Percentiles rank a stretch among this genome's conserved stretches.
phyloP scores from a whole-genome alignment of 2,888 invertebrate species.

The Mechanitis mazaeus region DNA sequence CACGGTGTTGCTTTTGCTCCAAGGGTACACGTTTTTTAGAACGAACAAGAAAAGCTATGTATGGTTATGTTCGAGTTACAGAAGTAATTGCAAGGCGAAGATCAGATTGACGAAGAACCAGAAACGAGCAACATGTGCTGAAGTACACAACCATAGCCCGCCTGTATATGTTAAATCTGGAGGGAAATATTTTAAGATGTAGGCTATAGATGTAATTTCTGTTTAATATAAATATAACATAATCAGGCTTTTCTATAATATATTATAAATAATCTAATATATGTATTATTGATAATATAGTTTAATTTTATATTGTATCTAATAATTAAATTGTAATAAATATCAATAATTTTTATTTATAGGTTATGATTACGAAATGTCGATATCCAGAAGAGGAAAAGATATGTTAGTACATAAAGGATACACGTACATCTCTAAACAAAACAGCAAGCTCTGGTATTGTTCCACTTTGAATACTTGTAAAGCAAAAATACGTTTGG shows the following conservation, averaged over 20 bases:
- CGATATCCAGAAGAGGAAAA: slow-evolving; percentile 23
- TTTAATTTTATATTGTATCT: too few relatives aligned
- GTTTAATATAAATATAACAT: too few relatives aligned
- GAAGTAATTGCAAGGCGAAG: slow-evolving; percentile 16
- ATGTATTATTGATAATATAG: too few relatives aligned
- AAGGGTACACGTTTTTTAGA: slow-evolving; percentile 30
- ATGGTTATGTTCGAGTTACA: slow-evolving; percentile 28
- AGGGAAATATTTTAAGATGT: neutral
- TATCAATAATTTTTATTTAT: slow-evolving; percentile 5
- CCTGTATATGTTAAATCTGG: slow-evolving; percentile 6
- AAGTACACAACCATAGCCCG: slow-evolving; percentile 12
- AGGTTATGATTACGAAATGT: slow-evolving; percentile 26
- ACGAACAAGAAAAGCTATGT: slow-evolving; percentile 16
- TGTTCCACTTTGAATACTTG: slow-evolving; percentile 10
- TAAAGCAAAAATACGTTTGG: slow-evolving; percentile 8
- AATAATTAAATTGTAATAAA: too few relatives aligned
- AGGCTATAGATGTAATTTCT: too few relatives aligned
- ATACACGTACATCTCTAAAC: slow-evolving; percentile 20
- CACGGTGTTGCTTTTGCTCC: slow-evolving; percentile 15
- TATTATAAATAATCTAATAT: too few relatives aligned
- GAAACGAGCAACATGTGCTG: neutral
- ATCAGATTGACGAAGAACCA: slow-evolving; percentile 15
- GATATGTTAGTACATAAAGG: slow-evolving; percentile 24
- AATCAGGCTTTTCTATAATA: too few relatives aligned
- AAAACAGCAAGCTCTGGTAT: slow-evolving; percentile 12